These are phyloP conservation scores for Trachythela sp. DNA, from an alignment of 64 coral and sea anemone genomes.

Conservation along the genomic window DNA sequence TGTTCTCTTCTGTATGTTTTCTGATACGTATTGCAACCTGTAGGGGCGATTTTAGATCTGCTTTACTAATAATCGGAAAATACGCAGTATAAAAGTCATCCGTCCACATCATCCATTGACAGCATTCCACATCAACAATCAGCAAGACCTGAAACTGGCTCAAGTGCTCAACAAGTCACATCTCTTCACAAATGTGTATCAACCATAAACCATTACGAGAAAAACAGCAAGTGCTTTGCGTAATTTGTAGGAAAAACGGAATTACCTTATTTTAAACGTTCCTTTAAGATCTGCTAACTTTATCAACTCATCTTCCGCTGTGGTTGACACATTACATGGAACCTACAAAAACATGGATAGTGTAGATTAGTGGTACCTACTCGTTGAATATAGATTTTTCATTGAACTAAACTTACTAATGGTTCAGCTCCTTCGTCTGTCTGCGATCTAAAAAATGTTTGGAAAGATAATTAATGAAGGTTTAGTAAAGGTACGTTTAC, in stretches of 20 bases:
- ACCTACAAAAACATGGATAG: not conserved
- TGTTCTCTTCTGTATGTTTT: too few species aligned
- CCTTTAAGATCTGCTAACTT: constrained; percentile 6
- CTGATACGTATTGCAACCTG: too few species aligned
- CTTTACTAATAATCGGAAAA: too few species aligned
- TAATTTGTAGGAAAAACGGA: too few species aligned
- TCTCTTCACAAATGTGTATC: too few species aligned
- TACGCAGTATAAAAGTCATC: too few species aligned
- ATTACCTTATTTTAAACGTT: constrained; percentile 29
- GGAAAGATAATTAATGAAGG: not conserved
- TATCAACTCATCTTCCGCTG: constrained; percentile 28
- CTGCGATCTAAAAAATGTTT: not conserved
- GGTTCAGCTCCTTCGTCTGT: not conserved
- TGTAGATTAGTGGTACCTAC: not conserved
- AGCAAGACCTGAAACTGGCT: too few species aligned
- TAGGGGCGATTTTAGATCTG: too few species aligned
- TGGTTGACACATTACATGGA: not conserved
- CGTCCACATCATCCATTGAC: not conserved
- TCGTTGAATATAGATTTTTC: not conserved
- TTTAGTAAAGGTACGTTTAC: too few species aligned
- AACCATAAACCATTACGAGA: not conserved
- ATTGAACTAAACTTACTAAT: not conserved
- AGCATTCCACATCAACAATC: too few species aligned
- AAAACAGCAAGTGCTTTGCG: too few species aligned
- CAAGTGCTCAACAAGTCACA: too few species aligned